Base-by-base conservation (phyloP, 2,797 vertebrate species). In the Nasua narica region DNA sequence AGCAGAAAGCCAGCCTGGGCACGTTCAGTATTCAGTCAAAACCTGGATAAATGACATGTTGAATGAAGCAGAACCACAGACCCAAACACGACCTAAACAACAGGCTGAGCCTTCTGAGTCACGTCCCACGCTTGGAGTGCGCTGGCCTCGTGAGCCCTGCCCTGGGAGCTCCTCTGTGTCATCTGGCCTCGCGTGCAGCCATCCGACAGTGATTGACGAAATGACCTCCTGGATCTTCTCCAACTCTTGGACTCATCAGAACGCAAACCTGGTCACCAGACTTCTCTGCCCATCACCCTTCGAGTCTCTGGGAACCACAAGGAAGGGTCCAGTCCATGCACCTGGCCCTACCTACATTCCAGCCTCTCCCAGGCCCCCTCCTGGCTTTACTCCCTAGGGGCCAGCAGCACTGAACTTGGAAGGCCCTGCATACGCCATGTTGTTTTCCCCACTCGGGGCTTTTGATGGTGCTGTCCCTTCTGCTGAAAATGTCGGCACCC, bases 1-100 rank as follows among this genome's bases (percentile, higher is more conserved):
- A 87, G 93, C 81, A 82, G 58, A 96, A 58, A 92, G 69, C 48
- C 62, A 54, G 84, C 58, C 74, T 37, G 81, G 81, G 77, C 76
- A 67, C 43, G 21, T 32, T 50, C 79, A 29, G 46, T 23, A 37
- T 74, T 72, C n/a, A 37, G 58, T 56, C 70, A 82, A 29, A 95
- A 58, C 40, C 50, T 50, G 52, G 35, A 78, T 29, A 40, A 50
- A 62, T 21, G 90, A 90, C 58, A 78, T 3, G 2, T 2, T 52
- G 85, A 92, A 60, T 46, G 27, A 87, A 81, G 43, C 21, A 86
- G 48, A 92, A 32, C 46, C 16, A 43, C 3, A 46, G 81, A 67
- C 46, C 5, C 10, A 13, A 37, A 72, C 2, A 19, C 62, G 37
- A n/a, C 35, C 62, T 40, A 2, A 54, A 35, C 0, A 3, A 58